These are phyloP conservation scores for Chanos chanos DNA, from an alignment of 2,797 vertebrate species.

Conservation along the genomic window DNA sequence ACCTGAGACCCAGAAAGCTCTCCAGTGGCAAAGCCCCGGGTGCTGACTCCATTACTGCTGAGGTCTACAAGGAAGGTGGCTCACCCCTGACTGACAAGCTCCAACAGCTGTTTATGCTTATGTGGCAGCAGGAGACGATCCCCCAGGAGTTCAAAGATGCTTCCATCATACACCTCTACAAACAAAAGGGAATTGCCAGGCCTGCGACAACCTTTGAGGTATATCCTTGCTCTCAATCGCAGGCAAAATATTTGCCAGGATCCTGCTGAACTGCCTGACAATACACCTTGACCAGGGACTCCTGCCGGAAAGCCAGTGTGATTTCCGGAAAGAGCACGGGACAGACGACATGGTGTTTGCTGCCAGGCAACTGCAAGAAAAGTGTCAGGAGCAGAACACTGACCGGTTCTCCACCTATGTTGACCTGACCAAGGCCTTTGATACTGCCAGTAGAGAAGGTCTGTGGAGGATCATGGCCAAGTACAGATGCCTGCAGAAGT, in stretches of 20 bases:
- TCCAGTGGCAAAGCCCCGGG: constrained; percentile 7
- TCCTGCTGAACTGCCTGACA: constrained; percentile 7
- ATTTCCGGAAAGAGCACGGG: background rate
- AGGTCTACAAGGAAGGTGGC: constrained; percentile 2
- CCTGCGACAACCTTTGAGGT: background rate
- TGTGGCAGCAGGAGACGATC: constrained; percentile 4
- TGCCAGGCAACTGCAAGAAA: background rate
- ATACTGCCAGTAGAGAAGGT: background rate
- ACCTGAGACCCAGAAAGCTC: background rate
- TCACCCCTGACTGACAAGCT: background rate
- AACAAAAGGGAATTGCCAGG: constrained; percentile 6
- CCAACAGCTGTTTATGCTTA: background rate
- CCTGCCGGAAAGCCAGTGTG: constrained; percentile 1
- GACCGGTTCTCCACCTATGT: background rate
- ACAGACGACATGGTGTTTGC: background rate
- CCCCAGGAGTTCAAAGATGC: constrained; percentile 13
- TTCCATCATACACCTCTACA: constrained; percentile 9
- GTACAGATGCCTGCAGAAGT: background rate
- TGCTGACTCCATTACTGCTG: constrained; percentile 1
- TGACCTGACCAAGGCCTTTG: background rate
- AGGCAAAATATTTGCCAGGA: constrained; percentile 13
- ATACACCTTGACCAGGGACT: constrained; percentile 2
- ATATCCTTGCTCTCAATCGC: constrained; percentile 1
- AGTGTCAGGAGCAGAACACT: background rate
- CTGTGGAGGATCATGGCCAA: constrained; percentile 3